Base-by-base conservation (phyloP, 2,113 vertebrate genomes). In the Sceloporus undulatus region DNA sequence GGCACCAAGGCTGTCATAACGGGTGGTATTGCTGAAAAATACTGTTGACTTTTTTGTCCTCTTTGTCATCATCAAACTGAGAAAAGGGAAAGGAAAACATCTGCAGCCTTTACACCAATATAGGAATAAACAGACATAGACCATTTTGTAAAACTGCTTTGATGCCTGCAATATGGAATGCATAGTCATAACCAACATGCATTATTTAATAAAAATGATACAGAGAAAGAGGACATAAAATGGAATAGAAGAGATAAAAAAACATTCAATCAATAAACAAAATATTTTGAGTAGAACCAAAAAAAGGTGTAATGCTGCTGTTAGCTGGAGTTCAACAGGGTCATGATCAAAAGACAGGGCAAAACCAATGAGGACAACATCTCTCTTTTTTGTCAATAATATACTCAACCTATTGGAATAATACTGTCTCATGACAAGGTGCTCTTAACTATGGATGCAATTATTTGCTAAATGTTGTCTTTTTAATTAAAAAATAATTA, bases 41-140 rank as follows among this genome's bases (percentile, higher is more conserved):
- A 42, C 56, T n/a, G 13, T 21, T 82, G 86, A 34, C 86, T 34
- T 48, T 77, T 81, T 82, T 52, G 54, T 82, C 70, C 79, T 82
- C 56, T 82, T 73, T 65, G 54, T 82, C 54, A 65, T 75, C 27
- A 65, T 75, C 10, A 48, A 42, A 73, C 2, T 74, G 34, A 71
- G 34, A 71, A 70, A 80, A 38, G 19, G 23, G 27, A 80, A 81
- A 79, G 11, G 38, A 84, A 27, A 65, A 25, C 34, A 86, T 84
- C 29, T 71, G 70, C 21, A 82, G 87, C 5, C 38, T 75, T 29
- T 21, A n/a, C 21, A 65, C 14, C 10, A 84, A 34, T 74, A n/a
- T 59, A 62, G 21, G 29, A 8, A 38, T 13, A 9, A 21, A 34
- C 21, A 42, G 74, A 18, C 6, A 77, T 62, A 34, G 4, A 27